These are phyloP conservation scores for Tympanoctomys barrerae DNA, from an alignment of 2,797 vertebrate species.

Conservation along the genomic window DNA sequence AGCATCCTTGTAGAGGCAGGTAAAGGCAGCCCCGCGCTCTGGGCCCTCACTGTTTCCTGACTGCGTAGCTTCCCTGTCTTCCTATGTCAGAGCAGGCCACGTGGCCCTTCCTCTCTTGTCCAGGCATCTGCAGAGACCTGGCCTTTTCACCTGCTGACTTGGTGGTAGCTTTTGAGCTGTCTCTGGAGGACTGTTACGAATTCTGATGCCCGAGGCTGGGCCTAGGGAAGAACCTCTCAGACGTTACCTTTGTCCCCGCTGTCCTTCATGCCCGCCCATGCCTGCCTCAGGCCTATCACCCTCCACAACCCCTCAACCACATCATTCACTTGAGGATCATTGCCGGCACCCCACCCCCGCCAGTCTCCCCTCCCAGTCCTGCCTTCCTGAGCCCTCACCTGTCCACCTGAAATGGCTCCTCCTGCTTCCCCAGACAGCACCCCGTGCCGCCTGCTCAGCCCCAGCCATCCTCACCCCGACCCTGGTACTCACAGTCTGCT, in stretches of 20 bases:
- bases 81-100: conserved; percentile 45
- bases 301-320: background rate
- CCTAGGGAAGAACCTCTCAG: background rate
- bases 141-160: background rate
- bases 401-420: background rate
- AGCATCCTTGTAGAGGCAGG: conserved; percentile 75
- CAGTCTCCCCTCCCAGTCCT: background rate
- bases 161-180: background rate
- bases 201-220: background rate
- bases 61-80: conserved; percentile 66
- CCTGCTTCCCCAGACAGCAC: background rate
- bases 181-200: background rate
- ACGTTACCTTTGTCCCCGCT: background rate
- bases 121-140: conserved; percentile 17
- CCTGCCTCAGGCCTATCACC: background rate
- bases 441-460: background rate
- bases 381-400: background rate
- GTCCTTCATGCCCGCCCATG: background rate
- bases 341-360: background rate
- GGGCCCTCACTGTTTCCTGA: conserved; percentile 71
- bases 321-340: background rate
- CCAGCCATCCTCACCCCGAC: background rate
- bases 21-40: conserved; percentile 73
- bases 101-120: background rate
- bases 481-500: background rate